Base-by-base conservation (phyloP, 1,140 invertebrate species). In the Heterodera carotae region DNA sequence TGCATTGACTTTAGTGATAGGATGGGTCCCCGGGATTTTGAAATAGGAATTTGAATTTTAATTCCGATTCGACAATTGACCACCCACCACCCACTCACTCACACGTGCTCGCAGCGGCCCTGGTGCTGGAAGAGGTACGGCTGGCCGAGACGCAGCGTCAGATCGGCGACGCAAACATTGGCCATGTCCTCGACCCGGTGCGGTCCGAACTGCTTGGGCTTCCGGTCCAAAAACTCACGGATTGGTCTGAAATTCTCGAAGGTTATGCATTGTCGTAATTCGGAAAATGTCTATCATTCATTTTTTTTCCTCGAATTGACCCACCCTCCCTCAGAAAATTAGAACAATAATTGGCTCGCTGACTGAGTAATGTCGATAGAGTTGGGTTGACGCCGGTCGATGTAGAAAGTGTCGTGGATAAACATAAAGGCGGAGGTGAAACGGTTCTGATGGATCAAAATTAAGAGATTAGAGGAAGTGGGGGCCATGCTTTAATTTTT, bases 61-160 rank as follows among this genome's bases (percentile, higher is more conserved):
- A 8, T 43, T 43, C 39, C 39, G 2, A 8, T 43, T 43, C 39
- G 39, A 12, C 6, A 12, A 12, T 6, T 43, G 6, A 43, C 39
- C 39, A 43, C 39, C 39, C 6, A 8, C 39, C 39, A 12, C 12
- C 39, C 39, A 8, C 12, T n/a, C 33, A 72, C 3, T 15, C n/a
- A 74, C 4, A 89, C 48, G 81, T 90, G 89, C 80, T 90, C 89
- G 85, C 89, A 90, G 73, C 89, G 84, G 48, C 89, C 89, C 72
- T 89, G 89, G 71, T 88, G 87, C 7, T 88, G 75, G 78, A 89
- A 90, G n/a, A 88, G 33, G 73, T 88, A 88, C 5, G 89, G 89
- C 25, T 88, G 84, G 0, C 89, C 89, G 7, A 90, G 80, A 68
- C 86, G 81, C n/a, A 90, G 70, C 12, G 76, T 87, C 2, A 90